These are phyloP conservation scores for Siniperca undulata DNA, from an alignment of 2,797 vertebrate genomes.

Conservation along the genomic window DNA sequence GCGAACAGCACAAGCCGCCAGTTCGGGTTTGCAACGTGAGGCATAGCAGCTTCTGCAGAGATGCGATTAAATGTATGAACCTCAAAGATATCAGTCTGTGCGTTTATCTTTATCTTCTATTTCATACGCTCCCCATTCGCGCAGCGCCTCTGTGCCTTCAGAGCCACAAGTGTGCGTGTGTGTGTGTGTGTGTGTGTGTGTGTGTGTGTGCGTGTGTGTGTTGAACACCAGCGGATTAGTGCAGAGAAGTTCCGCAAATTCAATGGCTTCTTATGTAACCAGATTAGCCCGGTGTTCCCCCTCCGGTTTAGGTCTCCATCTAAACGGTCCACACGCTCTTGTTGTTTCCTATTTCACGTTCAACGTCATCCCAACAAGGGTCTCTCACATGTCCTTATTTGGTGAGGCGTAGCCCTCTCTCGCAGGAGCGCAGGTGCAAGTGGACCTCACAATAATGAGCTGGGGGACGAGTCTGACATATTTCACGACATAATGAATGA, in stretches of 20 bases:
- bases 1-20: constrained; percentile 55
- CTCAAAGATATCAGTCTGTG: not conserved
- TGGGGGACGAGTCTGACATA: constrained; percentile 33
- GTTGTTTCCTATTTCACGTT: constrained; percentile 38
- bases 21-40: constrained; percentile 60
- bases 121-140: not conserved
- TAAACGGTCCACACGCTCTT: constrained; percentile 10
- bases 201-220: constrained; percentile 65
- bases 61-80: constrained; percentile 21
- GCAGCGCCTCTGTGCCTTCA: constrained; percentile 13
- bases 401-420: constrained; percentile 56
- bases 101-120: constrained; percentile 1
- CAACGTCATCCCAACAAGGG: constrained; percentile 68
- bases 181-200: constrained; percentile 64
- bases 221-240: constrained; percentile 71
- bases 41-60: constrained; percentile 59
- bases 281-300: constrained; percentile 62
- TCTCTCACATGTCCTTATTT: constrained; percentile 79
- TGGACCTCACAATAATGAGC: constrained; percentile 62
- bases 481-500: constrained; percentile 50
- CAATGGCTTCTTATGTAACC: constrained; percentile 68
- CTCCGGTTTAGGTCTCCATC: constrained; percentile 44
- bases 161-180: constrained; percentile 81
- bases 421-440: constrained; percentile 75
- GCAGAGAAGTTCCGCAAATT: constrained; percentile 68